phyloP scores from a whole-genome alignment of 2,797 vertebrate species.

The Phataginus tricuspis region DNA sequence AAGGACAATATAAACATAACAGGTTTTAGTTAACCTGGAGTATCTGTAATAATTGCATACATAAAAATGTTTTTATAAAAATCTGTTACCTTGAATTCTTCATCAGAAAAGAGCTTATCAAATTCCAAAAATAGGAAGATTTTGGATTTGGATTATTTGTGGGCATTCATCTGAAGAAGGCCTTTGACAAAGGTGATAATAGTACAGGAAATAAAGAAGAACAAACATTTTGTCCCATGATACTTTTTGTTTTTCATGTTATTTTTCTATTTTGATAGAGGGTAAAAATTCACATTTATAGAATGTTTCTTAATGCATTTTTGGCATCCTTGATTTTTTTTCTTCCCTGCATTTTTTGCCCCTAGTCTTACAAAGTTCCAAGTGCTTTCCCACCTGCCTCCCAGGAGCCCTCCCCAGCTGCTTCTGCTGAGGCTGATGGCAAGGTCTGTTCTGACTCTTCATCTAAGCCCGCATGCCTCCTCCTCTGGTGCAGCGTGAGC shows the following conservation, averaged over 20 bases:
- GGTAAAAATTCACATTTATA: slow-evolving; percentile 48
- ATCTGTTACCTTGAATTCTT: slow-evolving; percentile 8
- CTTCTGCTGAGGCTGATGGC: slow-evolving; percentile 92
- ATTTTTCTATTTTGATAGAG: slow-evolving; percentile 53
- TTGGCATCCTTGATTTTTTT: slow-evolving; percentile 82
- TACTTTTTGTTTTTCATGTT: slow-evolving; percentile 53
- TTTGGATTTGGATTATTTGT: slow-evolving; percentile 52
- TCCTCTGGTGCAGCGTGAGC: slow-evolving; percentile 72
- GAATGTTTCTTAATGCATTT: slow-evolving; percentile 66
- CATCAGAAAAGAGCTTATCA: slow-evolving; percentile 41
- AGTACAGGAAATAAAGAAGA: slow-evolving; percentile 30
- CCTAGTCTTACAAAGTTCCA: slow-evolving; percentile 94
- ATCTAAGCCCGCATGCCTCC: slow-evolving; percentile 86
- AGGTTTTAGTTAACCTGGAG: slow-evolving; percentile 23
- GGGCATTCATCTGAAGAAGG: slow-evolving; percentile 22
- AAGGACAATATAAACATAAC: neutral
- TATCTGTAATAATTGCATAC: neutral
- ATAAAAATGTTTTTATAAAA: neutral
- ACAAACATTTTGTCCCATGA: neutral
- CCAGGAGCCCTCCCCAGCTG: slow-evolving; percentile 89
- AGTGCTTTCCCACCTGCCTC: slow-evolving; percentile 91
- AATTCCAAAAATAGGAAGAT: neutral
- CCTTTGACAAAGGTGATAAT: neutral
- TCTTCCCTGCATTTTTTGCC: slow-evolving; percentile 84
- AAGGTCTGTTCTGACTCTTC: slow-evolving; percentile 93